Conservation (phyloP, 2,888 invertebrate species). For the Hyposoter didymator region DNA sequence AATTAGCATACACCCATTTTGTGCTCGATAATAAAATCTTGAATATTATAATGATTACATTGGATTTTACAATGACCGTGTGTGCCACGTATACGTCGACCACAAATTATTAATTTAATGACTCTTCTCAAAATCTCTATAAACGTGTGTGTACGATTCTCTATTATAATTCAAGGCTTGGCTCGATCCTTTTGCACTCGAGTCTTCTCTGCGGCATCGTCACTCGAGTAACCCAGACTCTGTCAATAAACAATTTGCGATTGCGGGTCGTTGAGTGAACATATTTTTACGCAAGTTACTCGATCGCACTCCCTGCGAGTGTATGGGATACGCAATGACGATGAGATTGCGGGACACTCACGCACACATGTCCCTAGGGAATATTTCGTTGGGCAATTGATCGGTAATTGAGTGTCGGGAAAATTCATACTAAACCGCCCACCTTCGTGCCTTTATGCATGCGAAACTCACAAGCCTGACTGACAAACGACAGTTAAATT, state of each 20-base stretch:
- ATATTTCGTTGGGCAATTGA: constrained; percentile 43
- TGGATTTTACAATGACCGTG: constrained; percentile 81
- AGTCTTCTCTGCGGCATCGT: too few species aligned
- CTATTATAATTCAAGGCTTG: neutral
- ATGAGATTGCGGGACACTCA: neutral
- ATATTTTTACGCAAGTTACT: too few species aligned
- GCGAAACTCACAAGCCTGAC: constrained; percentile 27
- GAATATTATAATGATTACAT: constrained; percentile 84
- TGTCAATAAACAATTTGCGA: neutral
- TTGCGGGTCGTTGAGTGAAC: too few species aligned
- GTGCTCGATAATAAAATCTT: constrained; percentile 82
- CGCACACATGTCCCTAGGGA: neutral
- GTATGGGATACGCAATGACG: neutral
- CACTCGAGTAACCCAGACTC: neutral
- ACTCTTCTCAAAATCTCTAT: constrained; percentile 62
- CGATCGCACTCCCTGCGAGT: too few species aligned
- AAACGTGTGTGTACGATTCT: neutral
- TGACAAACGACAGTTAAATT: constrained; percentile 50
- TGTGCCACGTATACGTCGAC: constrained; percentile 79
- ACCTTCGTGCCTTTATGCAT: constrained; percentile 31
- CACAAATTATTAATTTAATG: constrained; percentile 84
- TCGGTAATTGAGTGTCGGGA: constrained; percentile 58
- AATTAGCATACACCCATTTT: constrained; percentile 81
- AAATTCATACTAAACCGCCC: constrained; percentile 61
- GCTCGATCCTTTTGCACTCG: neutral